Evolutionary conservation across 2,113 vertebrate species (phyloP).

Genomic region (Albula glossodonta): DNA sequence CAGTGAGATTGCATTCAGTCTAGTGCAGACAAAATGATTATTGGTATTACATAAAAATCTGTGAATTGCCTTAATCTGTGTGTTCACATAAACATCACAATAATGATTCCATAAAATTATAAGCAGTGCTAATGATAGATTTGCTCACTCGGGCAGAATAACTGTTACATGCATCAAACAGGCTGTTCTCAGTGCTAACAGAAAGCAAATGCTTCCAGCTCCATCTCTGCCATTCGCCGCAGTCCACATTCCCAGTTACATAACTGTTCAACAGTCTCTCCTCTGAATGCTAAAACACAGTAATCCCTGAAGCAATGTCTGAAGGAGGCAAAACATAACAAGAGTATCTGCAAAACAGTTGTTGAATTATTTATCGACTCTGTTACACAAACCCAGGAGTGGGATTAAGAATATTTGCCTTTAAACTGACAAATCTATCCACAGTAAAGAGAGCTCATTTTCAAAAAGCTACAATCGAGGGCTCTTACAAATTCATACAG

Average conservation of each 20-base stretch:
- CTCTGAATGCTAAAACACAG: not conserved
- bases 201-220: no score
- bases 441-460: slow-evolving; percentile 41
- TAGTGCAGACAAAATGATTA: no score
- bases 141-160: no score
- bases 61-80: no score
- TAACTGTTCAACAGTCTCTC: not conserved
- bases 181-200: no score
- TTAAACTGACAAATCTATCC: slow-evolving; percentile 53
- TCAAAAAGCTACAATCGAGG: slow-evolving; percentile 6
- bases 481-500: not conserved
- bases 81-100: no score
- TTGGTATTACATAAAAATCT: no score
- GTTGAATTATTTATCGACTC: slow-evolving; percentile 74
- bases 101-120: no score
- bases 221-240: not conserved
- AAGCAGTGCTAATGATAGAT: no score
- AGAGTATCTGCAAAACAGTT: slow-evolving; percentile 45
- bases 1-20: no score
- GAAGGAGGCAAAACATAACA: slow-evolving; percentile 26
- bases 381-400: slow-evolving; percentile 61
- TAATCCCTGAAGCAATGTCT: not conserved
- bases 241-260: not conserved
- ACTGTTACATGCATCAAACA: no score
- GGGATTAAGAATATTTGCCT: slow-evolving; percentile 48